phyloP scores from a whole-genome alignment of 2,797 vertebrate species.

The Neosilurus mollespiculum region DNA sequence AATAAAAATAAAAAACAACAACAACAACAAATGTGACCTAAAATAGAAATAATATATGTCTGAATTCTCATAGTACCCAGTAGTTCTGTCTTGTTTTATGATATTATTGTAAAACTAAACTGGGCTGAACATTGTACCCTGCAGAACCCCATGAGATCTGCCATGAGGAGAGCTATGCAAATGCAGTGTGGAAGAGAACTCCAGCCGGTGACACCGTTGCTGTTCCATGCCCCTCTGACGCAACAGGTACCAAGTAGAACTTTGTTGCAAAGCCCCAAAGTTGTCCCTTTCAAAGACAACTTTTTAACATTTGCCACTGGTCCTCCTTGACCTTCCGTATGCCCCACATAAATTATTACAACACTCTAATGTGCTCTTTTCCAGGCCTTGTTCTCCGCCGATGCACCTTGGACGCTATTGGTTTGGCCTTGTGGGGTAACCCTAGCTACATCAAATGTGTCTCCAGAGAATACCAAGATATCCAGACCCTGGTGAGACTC shows the following conservation, averaged over 20 bases:
- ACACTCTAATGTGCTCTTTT: conserved; percentile 11
- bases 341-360: not conserved
- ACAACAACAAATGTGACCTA: not conserved
- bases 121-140: conserved; percentile 8
- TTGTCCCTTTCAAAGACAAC: not conserved
- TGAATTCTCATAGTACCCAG: not conserved
- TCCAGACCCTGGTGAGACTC: conserved; percentile 87
- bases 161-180: conserved; percentile 81
- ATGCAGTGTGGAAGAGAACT: conserved; percentile 90
- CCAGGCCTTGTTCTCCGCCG: conserved; percentile 90
- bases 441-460: conserved; percentile 93
- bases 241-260: conserved; percentile 78
- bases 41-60: not conserved
- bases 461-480: conserved; percentile 91
- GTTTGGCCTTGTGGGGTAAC: conserved; percentile 90
- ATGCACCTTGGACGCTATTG: conserved; percentile 89
- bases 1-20: not conserved
- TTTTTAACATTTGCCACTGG: not conserved
- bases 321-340: not conserved
- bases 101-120: conserved; percentile 4
- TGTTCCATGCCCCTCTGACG: conserved; percentile 84
- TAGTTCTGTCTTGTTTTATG: not conserved
- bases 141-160: conserved; percentile 96
- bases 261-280: not conserved
- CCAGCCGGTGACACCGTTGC: conserved; percentile 87